Evolutionary conservation across 2,797 vertebrate genomes (phyloP).

Genomic region (Aselliscus stoliczkanus): DNA sequence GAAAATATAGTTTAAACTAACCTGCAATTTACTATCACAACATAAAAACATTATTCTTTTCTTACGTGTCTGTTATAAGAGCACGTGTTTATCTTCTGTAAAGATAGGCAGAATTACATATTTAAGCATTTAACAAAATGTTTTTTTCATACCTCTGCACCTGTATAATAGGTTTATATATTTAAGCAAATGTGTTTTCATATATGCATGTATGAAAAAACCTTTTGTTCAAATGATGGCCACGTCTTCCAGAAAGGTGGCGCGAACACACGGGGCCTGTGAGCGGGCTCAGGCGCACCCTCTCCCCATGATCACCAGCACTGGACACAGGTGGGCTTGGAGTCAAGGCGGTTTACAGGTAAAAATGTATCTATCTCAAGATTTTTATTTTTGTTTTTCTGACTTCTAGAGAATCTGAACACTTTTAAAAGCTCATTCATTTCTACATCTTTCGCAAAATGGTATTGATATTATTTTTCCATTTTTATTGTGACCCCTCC

Average conservation of each 20-base stretch:
- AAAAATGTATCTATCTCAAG: background rate
- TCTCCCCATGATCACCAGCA: accelerated
- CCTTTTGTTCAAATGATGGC: background rate
- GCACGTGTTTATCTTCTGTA: background rate
- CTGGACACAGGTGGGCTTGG: accelerated
- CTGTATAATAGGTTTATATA: background rate
- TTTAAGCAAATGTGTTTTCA: background rate
- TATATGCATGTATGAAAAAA: accelerated
- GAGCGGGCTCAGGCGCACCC: accelerated
- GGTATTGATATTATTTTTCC: background rate
- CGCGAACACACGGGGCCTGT: accelerated
- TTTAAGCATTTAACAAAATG: no score
- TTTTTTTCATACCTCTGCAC: no score
- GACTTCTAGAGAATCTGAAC: background rate
- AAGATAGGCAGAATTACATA: background rate
- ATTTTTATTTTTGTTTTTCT: background rate
- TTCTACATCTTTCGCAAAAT: background rate
- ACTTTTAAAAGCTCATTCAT: background rate
- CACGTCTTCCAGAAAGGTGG: background rate
- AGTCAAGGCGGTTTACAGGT: no score
- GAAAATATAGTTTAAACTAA: background rate
- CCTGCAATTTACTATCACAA: background rate
- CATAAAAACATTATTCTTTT: background rate
- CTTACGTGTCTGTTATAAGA: background rate
- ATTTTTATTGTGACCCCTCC: no score